Evolutionary conservation across 2,797 vertebrate species (phyloP).

Genomic region (Pagetopsis macropterus): DNA sequence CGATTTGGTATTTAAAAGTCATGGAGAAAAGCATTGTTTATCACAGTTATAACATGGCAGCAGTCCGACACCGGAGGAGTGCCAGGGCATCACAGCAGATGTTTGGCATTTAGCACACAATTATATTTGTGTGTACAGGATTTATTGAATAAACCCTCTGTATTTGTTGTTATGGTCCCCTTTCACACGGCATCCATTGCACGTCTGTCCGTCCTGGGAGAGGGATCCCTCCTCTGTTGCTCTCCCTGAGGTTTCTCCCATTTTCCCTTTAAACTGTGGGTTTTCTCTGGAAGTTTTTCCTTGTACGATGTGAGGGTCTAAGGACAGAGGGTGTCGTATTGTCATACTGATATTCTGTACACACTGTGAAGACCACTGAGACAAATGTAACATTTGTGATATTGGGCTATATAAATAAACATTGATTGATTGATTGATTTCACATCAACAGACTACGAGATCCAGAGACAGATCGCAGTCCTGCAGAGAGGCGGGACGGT

Average conservation of each 20-base stretch:
- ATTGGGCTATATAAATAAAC: no score
- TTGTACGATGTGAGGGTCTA: no score
- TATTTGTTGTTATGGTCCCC: constrained; percentile 21
- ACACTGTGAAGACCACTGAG: no score
- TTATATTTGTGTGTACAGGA: constrained; percentile 19
- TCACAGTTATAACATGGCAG: constrained; percentile 55
- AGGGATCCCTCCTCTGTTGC: no score
- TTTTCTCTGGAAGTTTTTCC: no score
- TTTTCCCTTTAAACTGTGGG: no score
- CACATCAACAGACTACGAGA: constrained; percentile 91
- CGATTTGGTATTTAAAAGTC: constrained; percentile 63
- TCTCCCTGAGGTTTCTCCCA: no score
- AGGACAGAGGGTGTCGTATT: no score
- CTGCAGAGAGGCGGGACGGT: constrained; percentile 89
- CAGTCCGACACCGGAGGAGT: constrained; percentile 36
- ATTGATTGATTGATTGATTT: neutral
- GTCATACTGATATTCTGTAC: no score
- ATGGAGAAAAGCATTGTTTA: constrained; percentile 48
- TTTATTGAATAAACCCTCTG: constrained; percentile 28
- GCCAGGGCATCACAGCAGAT: constrained; percentile 51
- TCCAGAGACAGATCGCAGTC: constrained; percentile 91
- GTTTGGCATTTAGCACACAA: constrained; percentile 59
- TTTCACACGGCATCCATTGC: neutral
- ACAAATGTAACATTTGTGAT: no score
- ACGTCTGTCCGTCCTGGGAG: no score